These are phyloP conservation scores for Lamellibrachia satsuma DNA, from an alignment of 2,888 invertebrate genomes.

Conservation along the genomic window DNA sequence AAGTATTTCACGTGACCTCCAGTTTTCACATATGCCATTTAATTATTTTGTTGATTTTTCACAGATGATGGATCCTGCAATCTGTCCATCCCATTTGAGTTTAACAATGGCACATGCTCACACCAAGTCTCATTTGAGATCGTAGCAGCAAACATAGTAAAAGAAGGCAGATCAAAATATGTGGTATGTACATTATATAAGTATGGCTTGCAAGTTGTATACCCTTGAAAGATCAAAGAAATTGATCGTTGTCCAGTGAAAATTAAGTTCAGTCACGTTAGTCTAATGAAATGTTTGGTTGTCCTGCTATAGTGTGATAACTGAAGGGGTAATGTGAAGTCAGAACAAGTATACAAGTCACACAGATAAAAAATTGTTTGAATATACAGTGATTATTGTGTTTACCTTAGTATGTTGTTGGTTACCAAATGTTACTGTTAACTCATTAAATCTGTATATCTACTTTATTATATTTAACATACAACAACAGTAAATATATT, in stretches of 20 bases:
- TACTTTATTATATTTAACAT: too few relatives aligned
- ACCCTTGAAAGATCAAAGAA: background rate
- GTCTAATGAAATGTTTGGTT: too few relatives aligned
- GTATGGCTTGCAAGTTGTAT: background rate
- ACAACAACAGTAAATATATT: conserved; percentile 23
- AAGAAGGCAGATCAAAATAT: conserved; percentile 51
- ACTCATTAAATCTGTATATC: too few relatives aligned
- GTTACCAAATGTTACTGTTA: too few relatives aligned
- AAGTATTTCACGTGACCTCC: background rate
- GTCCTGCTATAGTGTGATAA: too few relatives aligned
- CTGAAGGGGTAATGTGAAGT: too few relatives aligned
- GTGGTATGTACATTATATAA: conserved; percentile 48
- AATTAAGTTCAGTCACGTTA: too few relatives aligned
- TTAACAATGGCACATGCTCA: background rate
- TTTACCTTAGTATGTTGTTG: too few relatives aligned
- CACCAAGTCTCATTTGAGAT: conserved; percentile 53
- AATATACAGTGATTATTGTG: too few relatives aligned
- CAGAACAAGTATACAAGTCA: too few relatives aligned
- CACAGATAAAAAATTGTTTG: too few relatives aligned
- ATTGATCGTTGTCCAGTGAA: too few relatives aligned
- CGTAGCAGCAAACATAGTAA: conserved; percentile 53
- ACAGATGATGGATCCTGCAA: conserved; percentile 23
- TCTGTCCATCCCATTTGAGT: conserved; percentile 18
- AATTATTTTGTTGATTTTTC: conserved; percentile 17
- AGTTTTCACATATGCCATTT: background rate